Conservation (phyloP, 2,797 vertebrate species). For the Hirundo rustica region DNA sequence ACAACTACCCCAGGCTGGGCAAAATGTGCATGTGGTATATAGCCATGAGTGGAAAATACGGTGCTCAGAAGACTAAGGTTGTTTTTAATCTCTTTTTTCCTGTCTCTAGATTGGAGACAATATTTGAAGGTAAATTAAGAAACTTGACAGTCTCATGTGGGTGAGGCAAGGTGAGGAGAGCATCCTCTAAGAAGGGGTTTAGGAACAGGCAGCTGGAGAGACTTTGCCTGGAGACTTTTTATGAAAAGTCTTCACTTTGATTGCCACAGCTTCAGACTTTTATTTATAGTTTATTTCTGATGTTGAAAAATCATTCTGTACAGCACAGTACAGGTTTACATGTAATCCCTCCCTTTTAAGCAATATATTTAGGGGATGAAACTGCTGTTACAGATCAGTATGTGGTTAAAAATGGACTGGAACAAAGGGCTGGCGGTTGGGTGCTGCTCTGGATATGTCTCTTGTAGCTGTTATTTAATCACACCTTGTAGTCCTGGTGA, state of each 20-base stretch:
- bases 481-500: background rate
- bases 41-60: background rate
- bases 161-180: background rate
- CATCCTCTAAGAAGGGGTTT: background rate
- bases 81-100: background rate
- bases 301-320: background rate
- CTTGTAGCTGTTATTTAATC: background rate
- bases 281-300: background rate
- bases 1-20: background rate
- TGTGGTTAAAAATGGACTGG: background rate
- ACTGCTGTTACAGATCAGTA: background rate
- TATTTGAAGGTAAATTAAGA: background rate
- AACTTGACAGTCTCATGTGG: background rate
- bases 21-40: accelerated
- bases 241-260: background rate
- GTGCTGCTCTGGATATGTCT: background rate
- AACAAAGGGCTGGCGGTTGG: background rate
- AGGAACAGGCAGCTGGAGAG: background rate
- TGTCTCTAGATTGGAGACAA: background rate
- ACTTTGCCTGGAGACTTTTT: background rate
- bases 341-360: background rate
- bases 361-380: background rate
- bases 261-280: background rate
- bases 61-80: background rate
- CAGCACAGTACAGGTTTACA: background rate